These are phyloP conservation scores for Drosophila serrata DNA, from an alignment of 1,140 invertebrate genomes.

Conservation along the genomic window DNA sequence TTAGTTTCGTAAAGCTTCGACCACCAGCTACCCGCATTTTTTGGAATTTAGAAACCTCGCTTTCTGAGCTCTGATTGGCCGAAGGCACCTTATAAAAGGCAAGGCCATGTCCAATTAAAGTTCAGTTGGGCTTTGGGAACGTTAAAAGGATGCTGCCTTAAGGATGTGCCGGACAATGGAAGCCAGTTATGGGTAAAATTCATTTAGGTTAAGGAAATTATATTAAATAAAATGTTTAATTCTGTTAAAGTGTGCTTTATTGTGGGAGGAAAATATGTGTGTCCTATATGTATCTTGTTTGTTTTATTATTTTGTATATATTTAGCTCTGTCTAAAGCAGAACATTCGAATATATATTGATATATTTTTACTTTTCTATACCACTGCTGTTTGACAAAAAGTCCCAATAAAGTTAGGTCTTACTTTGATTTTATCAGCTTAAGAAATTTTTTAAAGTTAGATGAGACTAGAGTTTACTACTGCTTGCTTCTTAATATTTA, in stretches of 20 bases:
- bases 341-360: too few species aligned
- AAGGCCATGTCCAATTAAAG: constrained; percentile 64
- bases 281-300: neutral
- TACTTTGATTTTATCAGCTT: neutral
- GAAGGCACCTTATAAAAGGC: constrained; percentile 59
- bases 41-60: constrained; percentile 39
- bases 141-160: constrained; percentile 14
- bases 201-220: neutral
- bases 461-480: too few species aligned
- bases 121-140: constrained; percentile 44
- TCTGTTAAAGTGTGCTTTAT: constrained; percentile 11
- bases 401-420: too few species aligned
- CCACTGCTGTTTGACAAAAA: too few species aligned
- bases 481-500: neutral
- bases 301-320: neutral
- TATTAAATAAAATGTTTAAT: constrained; percentile 13
- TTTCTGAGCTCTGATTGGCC: constrained; percentile 57
- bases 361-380: too few species aligned
- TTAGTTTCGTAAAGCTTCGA: constrained; percentile 22
- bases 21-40: constrained; percentile 30
- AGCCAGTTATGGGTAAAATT: neutral
- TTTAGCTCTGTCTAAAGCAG: neutral
- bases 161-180: neutral
- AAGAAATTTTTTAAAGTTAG: too few species aligned
- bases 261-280: neutral